Conservation (phyloP, 1,140 invertebrate genomes). For the Zaprionus gabonicus region DNA sequence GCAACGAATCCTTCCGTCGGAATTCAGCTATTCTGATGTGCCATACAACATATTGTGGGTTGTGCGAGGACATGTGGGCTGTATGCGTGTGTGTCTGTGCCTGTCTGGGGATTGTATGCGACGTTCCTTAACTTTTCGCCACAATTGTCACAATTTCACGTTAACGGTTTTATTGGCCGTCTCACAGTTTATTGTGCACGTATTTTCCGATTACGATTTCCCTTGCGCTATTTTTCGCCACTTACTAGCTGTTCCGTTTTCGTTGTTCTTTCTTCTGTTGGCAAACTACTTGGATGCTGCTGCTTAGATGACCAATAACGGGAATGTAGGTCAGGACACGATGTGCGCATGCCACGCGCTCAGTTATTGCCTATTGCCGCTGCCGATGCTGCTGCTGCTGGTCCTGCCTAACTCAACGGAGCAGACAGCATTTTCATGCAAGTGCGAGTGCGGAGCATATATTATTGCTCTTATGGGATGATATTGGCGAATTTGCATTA, state of each 20-base stretch:
- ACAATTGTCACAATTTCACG: not conserved
- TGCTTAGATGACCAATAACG: conserved; percentile 74
- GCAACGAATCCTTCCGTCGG: not conserved
- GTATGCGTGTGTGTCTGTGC: not conserved
- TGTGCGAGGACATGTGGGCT: conserved; percentile 16
- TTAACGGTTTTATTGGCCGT: conserved; percentile 1
- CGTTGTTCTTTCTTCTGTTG: conserved; percentile 10
- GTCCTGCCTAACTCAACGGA: conserved; percentile 11
- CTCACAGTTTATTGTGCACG: not conserved
- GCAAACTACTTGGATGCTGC: conserved; percentile 49
- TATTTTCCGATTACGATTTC: not conserved
- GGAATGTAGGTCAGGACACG: conserved; percentile 74
- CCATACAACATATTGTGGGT: conserved; percentile 22
- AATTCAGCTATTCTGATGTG: not conserved
- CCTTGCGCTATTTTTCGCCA: conserved; percentile 10
- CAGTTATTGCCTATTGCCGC: not conserved
- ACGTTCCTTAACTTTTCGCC: not conserved
- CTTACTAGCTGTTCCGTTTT: conserved; percentile 23
- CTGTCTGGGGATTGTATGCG: not conserved
- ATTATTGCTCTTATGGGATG: conserved; percentile 1
- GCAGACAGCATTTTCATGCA: conserved; percentile 6
- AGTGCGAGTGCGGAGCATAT: conserved; percentile 4
- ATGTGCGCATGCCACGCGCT: conserved; percentile 68
- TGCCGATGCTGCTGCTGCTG: not conserved
- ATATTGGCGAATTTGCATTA: conserved; percentile 3